Base-by-base conservation (phyloP, 2,797 vertebrate genomes). In the Rhynchotus rufescens region DNA sequence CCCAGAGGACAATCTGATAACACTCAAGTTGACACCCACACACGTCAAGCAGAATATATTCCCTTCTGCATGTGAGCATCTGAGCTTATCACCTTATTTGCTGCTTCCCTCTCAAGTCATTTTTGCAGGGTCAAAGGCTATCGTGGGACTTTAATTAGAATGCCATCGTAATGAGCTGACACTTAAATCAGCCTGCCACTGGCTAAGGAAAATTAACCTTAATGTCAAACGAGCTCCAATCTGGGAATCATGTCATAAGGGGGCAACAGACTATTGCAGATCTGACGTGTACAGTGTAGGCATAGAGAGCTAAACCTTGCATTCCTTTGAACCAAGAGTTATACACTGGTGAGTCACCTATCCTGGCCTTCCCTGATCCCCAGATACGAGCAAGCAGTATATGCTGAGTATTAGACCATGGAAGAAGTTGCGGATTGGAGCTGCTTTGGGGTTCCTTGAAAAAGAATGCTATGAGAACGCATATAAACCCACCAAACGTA, bases 201-300 rank as follows among this genome's bases (percentile, higher is more conserved):
- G 89, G 96, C 94, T 95, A 44, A 92, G 94, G 92, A 94, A 93
- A 95, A 96, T 96, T 96, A 96, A 96, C 96, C 95, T 94, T 36
- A 28, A 78, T 89, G 93, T 94, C 93, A 95, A 89, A 94, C 80
- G 89, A 91, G 82, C 83, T 95, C 65, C 75, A 84, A 40, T 52
- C 52, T 82, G 86, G 77, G 82, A 93, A 68, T 80, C 20, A 40
- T 93, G 90, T 91, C 94, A 95, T 0, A 7, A 92, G 65, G 72
- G 92, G 74, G 67, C 77, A 95, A 86, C 40, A 92, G 67, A 77
- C 5, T 10, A 54, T 79, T 71, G 42, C 90, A 93, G 82, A 89
- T 49, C 36, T 84, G 40, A 68, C 73, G 15, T n/a, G 57, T 12
- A 40, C 23, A 7, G 85, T 17, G 28, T 23, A 79, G 52, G 73